Evolutionary conservation across 2,797 vertebrate genomes (phyloP), one percentile per base, ranked within the genome.

Genomic region (Oryzias sinensis): DNA sequence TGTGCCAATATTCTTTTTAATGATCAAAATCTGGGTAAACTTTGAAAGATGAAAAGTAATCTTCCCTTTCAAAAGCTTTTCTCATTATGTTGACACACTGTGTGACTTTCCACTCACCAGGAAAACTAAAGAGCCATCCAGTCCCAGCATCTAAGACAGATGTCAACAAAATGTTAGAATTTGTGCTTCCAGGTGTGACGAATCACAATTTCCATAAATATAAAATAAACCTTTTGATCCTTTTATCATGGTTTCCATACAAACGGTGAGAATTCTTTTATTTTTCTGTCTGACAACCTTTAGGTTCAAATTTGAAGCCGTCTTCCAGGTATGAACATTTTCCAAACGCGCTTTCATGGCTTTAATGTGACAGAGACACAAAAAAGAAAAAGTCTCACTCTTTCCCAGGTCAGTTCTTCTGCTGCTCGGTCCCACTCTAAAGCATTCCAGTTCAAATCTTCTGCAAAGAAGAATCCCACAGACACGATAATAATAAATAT

Each of bases 391-490:
- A 77, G 80, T 86, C 94, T 87, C 51, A 96, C 96, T 89, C 96
- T 89, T 76, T 98, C 96, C 97, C 96, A 98, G 4, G 96, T 98
- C 60, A 99, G 93, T 61, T 99, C 97, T 82, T 98, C 97, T 43
- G 96, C 97, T 65, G 96, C 96, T 78, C 96, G 92, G 80, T 99
- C 97, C 97, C 96, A 98, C 74, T 99, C 97, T 82, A 98, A 76
- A 37, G 95, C 96, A 52, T 99, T 99, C 97, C 97, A 99, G 90
- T 98, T 99, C 93, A 98, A 94, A 82, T 98, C 97, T 89, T 96
- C 95, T 96, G 68, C 42, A 87, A 59, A 70, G 16, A 9, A 46
- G 5, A 52, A 53, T n/a, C 2, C 52, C 5, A 24, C 18, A 52
- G 13, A 22, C 3, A 22, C 20, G 20, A 56, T 15, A 43, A 3